Evolutionary conservation across 2,797 vertebrate species (phyloP).

Genomic region (Enoplosus armatus): DNA sequence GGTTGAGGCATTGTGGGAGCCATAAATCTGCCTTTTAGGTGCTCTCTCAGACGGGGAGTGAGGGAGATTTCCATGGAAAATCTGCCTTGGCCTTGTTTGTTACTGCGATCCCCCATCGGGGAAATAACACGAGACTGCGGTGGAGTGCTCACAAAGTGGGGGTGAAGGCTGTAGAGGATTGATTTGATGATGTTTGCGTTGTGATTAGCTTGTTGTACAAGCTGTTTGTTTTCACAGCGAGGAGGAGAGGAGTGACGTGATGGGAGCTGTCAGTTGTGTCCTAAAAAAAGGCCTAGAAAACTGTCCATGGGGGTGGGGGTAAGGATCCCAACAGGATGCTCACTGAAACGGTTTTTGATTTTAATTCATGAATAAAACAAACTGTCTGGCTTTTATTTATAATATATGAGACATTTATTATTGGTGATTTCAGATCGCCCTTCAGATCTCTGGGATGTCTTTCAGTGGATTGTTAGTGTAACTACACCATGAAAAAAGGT

Average conservation of each 20-base stretch:
- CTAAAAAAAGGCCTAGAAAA: constrained; percentile 10
- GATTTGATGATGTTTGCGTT: constrained; percentile 41
- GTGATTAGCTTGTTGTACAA: constrained; percentile 35
- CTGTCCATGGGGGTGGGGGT: no score
- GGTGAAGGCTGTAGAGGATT: constrained; percentile 9
- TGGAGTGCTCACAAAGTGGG: background rate
- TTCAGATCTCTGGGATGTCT: no score
- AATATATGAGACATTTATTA: background rate
- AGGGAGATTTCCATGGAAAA: constrained; percentile 1
- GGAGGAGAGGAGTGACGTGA: constrained; percentile 9
- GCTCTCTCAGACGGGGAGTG: background rate
- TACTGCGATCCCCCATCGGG: constrained; percentile 25
- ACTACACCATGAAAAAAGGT: no score
- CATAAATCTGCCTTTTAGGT: background rate
- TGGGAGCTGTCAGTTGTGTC: constrained; percentile 4
- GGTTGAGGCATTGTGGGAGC: background rate
- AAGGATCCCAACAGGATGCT: background rate
- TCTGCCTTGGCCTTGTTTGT: background rate
- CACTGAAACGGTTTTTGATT: background rate
- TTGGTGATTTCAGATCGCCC: no score
- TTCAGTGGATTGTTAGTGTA: no score
- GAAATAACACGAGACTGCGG: constrained; percentile 35
- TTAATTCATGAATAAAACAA: constrained; percentile 18
- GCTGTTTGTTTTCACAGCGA: constrained; percentile 35
- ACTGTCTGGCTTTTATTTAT: background rate